Evolutionary conservation across 2,888 invertebrate species (phyloP).

Genomic region (Zhuqinia jingwanae): DNA sequence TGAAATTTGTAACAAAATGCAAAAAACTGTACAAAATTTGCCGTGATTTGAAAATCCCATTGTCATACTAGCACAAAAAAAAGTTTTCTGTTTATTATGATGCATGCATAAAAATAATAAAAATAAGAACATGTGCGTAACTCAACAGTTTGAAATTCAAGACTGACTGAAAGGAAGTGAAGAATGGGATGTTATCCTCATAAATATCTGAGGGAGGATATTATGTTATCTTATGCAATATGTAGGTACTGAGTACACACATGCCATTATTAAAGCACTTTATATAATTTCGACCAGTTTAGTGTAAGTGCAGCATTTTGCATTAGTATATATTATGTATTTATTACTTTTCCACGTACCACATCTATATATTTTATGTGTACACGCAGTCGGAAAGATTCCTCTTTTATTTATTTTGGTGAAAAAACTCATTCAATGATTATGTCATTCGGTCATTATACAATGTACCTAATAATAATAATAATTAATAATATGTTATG

Average conservation of each 20-base stretch:
- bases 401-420: background rate
- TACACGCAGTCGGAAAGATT: background rate
- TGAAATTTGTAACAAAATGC: conserved; percentile 38
- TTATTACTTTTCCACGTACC: background rate
- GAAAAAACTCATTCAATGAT: background rate
- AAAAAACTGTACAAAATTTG: background rate
- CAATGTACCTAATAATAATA: too few species aligned
- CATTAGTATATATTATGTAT: background rate
- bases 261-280: background rate
- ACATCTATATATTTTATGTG: background rate
- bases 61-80: background rate
- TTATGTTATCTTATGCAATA: conserved; percentile 37
- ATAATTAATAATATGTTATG: background rate
- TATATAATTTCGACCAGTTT: background rate
- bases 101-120: too few species aligned
- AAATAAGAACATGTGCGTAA: background rate
- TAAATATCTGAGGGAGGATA: conserved; percentile 7
- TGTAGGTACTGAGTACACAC: background rate
- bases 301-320: background rate
- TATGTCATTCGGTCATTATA: background rate
- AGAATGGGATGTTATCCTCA: background rate
- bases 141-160: conserved; percentile 6
- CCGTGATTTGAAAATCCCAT: conserved; percentile 16
- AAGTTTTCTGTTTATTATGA: background rate
- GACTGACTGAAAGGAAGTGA: conserved; percentile 42